A percentile compares a stretch with the other conserved stretches of the same genome.
These are phyloP conservation scores for Amphiura filiformis DNA, from an alignment of 35 echinoderm and acorn worm genomes.

Conservation along the genomic window DNA sequence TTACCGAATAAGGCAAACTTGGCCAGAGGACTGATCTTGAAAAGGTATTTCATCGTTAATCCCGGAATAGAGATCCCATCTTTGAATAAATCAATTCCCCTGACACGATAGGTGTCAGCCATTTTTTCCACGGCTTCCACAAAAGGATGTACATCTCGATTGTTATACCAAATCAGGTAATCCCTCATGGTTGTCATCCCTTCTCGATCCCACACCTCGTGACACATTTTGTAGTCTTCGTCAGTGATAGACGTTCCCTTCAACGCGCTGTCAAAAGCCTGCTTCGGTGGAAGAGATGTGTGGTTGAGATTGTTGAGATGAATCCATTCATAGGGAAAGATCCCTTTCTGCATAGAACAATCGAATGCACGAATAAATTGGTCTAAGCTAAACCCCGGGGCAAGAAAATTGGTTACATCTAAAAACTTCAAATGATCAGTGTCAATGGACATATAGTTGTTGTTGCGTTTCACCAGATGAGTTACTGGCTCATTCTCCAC, in stretches of 20 bases:
- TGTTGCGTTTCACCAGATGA: neutral
- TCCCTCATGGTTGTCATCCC: slow-evolving; percentile 25
- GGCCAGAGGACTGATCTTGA: neutral
- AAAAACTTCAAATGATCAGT: neutral
- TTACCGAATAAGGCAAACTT: slow-evolving; percentile 31
- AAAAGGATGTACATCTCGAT: slow-evolving; percentile 40
- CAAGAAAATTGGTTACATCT: neutral
- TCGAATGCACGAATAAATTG: slow-evolving; percentile 14
- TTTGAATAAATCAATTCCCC: slow-evolving; percentile 17
- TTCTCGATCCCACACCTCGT: neutral
- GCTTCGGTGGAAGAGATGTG: neutral
- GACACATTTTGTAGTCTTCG: slow-evolving; percentile 23
- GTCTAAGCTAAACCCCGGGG: neutral
- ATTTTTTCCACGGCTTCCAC: slow-evolving; percentile 43
- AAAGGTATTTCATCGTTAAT: slow-evolving; percentile 38
- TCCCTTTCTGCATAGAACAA: neutral
- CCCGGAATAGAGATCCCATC: slow-evolving; percentile 47
- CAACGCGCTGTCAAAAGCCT: neutral
- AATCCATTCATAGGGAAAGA: slow-evolving; percentile 25
- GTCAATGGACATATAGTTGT: neutral
- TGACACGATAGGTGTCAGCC: slow-evolving; percentile 8
- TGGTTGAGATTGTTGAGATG: neutral
- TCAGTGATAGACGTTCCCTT: neutral
- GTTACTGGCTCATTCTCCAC: neutral
- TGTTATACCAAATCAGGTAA: slow-evolving; percentile 58